Percentiles rank a stretch among this genome's conserved stretches.
Conservation (phyloP, 2,888 invertebrate genomes). For the Chirona hameri region DNA sequence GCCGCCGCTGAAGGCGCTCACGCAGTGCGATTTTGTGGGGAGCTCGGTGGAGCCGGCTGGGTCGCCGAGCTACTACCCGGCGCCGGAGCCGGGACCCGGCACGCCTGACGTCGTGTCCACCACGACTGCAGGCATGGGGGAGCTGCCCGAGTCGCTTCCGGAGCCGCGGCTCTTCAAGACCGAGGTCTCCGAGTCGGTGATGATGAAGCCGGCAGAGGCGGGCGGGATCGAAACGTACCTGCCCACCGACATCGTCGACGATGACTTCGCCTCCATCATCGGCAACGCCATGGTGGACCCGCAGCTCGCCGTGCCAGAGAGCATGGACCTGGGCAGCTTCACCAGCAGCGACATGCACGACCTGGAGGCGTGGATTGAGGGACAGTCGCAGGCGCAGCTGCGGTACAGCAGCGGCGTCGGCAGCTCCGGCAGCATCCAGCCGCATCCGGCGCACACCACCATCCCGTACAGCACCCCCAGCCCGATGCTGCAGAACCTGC, state of each 20-base stretch:
- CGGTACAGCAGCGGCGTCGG: conserved; percentile 29
- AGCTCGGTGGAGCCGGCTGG: conserved; percentile 35
- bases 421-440: conserved; percentile 34
- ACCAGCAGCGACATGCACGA: conserved; percentile 58
- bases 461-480: conserved; percentile 51
- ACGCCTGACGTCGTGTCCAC: conserved; percentile 64
- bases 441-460: conserved; percentile 52
- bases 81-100: conserved; percentile 39
- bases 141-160: conserved; percentile 53
- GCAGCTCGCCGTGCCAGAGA: conserved; percentile 56
- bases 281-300: conserved; percentile 70
- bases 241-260: conserved; percentile 42
- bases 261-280: conserved; percentile 45
- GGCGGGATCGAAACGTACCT: conserved; percentile 33
- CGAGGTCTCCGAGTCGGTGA: conserved; percentile 64
- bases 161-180: conserved; percentile 72
- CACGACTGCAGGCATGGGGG: conserved; percentile 69
- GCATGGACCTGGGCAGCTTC: conserved; percentile 35
- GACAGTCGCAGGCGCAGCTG: conserved; percentile 43
- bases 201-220: conserved; percentile 34
- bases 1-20: conserved; percentile 56
- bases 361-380: conserved; percentile 80
- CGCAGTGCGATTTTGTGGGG: conserved; percentile 33
- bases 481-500: conserved; percentile 69
- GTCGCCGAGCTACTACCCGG: conserved; percentile 38